Evolutionary conservation across 2,113 vertebrate species (phyloP).

Genomic region (Prunella fulvescens): DNA sequence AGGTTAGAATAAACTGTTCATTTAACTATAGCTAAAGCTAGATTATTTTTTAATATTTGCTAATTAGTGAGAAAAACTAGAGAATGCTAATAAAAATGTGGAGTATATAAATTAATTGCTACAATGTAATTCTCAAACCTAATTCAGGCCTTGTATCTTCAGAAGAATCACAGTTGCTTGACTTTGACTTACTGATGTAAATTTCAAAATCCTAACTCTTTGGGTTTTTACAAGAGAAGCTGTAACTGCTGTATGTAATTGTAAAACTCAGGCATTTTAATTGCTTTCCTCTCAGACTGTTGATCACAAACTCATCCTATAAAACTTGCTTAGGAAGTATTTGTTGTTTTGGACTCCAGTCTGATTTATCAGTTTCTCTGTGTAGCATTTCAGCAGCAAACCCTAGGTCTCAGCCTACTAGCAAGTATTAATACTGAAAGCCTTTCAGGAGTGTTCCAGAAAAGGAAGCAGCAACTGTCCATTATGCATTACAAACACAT

Average conservation of each 20-base stretch:
- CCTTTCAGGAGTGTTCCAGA: slow-evolving; percentile 55
- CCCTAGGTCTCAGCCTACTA: neutral
- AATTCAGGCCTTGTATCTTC: neutral
- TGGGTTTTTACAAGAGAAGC: neutral
- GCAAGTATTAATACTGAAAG: neutral
- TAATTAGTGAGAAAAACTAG: neutral
- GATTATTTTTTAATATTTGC: neutral
- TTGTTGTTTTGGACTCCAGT: neutral
- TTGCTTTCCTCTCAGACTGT: neutral
- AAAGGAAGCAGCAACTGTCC: slow-evolving; percentile 59
- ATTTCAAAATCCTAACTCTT: neutral
- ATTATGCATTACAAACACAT: slow-evolving; percentile 27
- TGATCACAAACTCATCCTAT: neutral
- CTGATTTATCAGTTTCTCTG: neutral
- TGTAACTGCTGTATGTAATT: neutral
- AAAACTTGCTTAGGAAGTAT: neutral
- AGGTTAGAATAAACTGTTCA: neutral
- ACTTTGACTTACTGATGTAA: neutral
- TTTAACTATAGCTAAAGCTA: neutral
- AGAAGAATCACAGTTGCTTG: neutral
- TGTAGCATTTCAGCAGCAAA: neutral
- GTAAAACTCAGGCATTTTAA: neutral
- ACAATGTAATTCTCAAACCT: neutral
- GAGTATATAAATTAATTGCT: neutral
- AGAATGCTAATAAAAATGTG: neutral